Evolutionary conservation across 2,888 invertebrate genomes (phyloP), one percentile per base, ranked within the genome.

Genomic region (Drosophila maculinotata): DNA sequence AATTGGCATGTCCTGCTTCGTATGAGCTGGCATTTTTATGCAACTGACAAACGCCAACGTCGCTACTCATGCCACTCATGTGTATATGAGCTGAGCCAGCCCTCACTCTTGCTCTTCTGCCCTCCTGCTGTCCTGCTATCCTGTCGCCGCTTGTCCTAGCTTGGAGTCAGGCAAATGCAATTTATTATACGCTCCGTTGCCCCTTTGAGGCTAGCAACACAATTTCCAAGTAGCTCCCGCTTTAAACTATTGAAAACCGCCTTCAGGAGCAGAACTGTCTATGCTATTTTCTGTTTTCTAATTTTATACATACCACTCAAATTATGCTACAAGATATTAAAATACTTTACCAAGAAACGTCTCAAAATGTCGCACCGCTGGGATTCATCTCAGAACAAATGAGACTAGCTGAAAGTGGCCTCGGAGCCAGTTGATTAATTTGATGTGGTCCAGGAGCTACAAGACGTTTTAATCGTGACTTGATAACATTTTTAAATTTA

Each of bases 21-120:
- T 80, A 80, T 81, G 84, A 83, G 81, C 80, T 86, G 81, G 84
- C 81, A 81, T 86, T 81, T 83, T 87, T 80, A 86, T 81, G 81
- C 86, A 80, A 76, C 86, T 80, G 80, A 80, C 80, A 86, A 86
- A 76, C 80, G 83, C 68, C 52, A 70, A 53, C 72, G 52, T 76
- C 45, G 52, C 67, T 20, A 20, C 20, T 20, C 20, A 20, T 6
- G 31, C 45, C 56, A 57, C 86, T 64, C 80, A 78, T 76, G 73
- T 72, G 48, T 59, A 39, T 67, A 60, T 73, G 56, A 54, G 42
- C 36, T 47, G 56, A 39, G 23, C 23, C 39, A 41, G 4, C 3
- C 9, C 10, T 6, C 33, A 8, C 15, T 23, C 2, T n/a, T n/a
- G 1, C 20, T 30, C 23, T 31, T 31, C 33, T 26, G n/a, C 4